These are phyloP conservation scores for Dromococcyx pavoninus DNA, from an alignment of 2,797 vertebrate species.

Conservation along the genomic window DNA sequence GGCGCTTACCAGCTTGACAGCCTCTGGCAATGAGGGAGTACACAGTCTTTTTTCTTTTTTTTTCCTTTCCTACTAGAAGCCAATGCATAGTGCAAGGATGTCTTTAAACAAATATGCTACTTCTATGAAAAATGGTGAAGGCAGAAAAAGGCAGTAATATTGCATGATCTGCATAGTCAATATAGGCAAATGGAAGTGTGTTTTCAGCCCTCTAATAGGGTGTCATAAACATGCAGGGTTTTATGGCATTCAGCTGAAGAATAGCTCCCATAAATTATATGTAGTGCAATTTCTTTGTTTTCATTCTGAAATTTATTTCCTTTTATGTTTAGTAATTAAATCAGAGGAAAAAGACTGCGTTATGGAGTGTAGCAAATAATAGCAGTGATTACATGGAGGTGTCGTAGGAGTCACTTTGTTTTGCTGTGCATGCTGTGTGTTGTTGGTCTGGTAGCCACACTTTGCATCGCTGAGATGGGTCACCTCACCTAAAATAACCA, in stretches of 20 bases:
- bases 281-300: background rate
- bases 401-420: accelerated
- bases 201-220: conserved; percentile 5
- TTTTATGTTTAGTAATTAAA: conserved; percentile 28
- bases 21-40: background rate
- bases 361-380: background rate
- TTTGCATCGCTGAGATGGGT: accelerated
- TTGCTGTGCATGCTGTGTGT: accelerated
- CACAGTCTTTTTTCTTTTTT: background rate
- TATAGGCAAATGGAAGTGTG: background rate
- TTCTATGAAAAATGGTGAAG: background rate
- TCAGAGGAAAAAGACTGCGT: background rate
- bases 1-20: background rate
- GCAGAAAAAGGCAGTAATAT: background rate
- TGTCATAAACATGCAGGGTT: background rate
- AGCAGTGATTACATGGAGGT: background rate
- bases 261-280: background rate
- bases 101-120: background rate
- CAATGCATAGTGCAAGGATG: background rate
- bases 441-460: background rate
- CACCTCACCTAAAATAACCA: accelerated
- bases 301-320: background rate
- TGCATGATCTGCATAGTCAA: background rate
- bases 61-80: background rate
- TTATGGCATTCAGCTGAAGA: background rate